These are phyloP conservation scores for Hemibagrus guttatus DNA, from an alignment of 2,797 vertebrate species.

Conservation along the genomic window DNA sequence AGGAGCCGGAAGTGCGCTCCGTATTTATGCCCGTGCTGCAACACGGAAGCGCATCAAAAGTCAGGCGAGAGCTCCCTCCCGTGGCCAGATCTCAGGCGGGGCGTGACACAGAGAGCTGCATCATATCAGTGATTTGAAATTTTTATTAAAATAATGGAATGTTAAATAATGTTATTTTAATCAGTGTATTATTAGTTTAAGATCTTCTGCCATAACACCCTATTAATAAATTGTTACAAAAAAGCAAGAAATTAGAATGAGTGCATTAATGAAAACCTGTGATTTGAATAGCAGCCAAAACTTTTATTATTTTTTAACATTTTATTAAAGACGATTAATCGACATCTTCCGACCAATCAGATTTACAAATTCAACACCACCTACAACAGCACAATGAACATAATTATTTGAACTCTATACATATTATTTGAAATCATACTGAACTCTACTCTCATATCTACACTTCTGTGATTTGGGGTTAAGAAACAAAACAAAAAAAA, in stretches of 20 bases:
- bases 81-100: no score
- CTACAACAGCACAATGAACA: not conserved
- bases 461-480: not conserved
- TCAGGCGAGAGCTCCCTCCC: no score
- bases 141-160: not conserved
- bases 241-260: not conserved
- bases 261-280: not conserved
- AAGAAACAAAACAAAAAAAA: not conserved
- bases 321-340: not conserved
- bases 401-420: no score
- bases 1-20: no score
- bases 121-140: not conserved
- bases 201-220: not conserved
- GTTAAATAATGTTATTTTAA: not conserved
- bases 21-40: no score
- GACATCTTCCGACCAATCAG: not conserved
- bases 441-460: not conserved
- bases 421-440: no score
- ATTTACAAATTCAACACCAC: not conserved
- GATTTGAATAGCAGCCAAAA: not conserved
- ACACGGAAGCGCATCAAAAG: no score
- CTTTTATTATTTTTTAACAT: not conserved
- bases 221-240: not conserved
- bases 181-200: not conserved
- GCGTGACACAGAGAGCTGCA: not conserved